Percentiles rank a stretch among this genome's conserved stretches.
Evolutionary conservation across 2,888 invertebrate genomes (phyloP).

Genomic region (Acronicta psi): DNA sequence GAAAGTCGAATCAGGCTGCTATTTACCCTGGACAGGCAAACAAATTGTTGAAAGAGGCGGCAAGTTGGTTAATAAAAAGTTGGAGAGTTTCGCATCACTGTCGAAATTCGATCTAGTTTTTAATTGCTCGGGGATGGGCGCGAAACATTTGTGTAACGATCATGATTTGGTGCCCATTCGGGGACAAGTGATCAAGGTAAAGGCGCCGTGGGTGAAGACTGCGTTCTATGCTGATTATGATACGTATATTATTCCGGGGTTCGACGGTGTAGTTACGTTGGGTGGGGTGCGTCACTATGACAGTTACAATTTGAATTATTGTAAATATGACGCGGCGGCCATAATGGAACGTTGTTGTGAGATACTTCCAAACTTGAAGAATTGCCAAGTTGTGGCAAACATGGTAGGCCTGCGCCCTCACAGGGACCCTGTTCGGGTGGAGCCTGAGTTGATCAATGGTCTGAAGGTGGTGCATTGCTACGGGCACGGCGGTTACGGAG

Average conservation of each 20-base stretch:
- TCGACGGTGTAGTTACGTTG: conserved; percentile 92
- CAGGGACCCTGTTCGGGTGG: conserved; percentile 92
- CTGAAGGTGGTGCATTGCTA: conserved; percentile 95
- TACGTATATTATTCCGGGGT: conserved; percentile 95
- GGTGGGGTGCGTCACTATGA: conserved; percentile 96
- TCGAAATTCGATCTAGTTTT: conserved; percentile 92
- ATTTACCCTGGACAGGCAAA: conserved; percentile 93
- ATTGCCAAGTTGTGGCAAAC: conserved; percentile 89
- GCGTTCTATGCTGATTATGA: conserved; percentile 96
- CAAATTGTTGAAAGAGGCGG: conserved; percentile 91
- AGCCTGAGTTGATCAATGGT: conserved; percentile 88
- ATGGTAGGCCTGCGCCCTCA: conserved; percentile 96
- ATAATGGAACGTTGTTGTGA: conserved; percentile 94
- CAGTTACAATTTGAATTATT: conserved; percentile 91
- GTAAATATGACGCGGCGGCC: conserved; percentile 92
- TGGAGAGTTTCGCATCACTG: conserved; percentile 90
- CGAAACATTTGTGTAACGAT: conserved; percentile 93
- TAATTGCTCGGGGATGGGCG: conserved; percentile 96
- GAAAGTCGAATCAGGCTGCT: conserved; percentile 92
- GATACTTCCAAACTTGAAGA: conserved; percentile 92
- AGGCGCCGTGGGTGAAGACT: conserved; percentile 96
- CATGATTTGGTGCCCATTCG: conserved; percentile 93
- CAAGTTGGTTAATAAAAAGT: conserved; percentile 85
- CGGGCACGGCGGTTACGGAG: conserved; percentile 98
- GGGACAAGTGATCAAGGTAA: conserved; percentile 94